Evolutionary conservation across 2,113 vertebrate species (phyloP), one percentile per base, ranked within the genome.

Genomic region (Cryptotis parvus): DNA sequence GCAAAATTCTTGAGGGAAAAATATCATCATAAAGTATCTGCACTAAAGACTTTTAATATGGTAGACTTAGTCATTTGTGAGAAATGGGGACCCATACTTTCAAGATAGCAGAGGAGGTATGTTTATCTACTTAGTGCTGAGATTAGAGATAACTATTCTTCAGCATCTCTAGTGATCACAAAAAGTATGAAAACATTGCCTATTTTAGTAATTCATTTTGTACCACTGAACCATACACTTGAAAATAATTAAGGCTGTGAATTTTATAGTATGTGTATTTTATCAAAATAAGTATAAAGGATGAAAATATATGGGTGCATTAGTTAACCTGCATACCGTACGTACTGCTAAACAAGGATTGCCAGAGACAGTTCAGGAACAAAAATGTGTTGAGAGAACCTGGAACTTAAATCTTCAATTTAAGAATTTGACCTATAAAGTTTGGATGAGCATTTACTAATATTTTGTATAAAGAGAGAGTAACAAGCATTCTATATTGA

Each of bases 1-100:
- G 87, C n/a, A 61, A 79, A 45, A 65, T 55, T 82, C 70, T 94
- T 49, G 84, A 35, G 68, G 45, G 41, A 89, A 75, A n/a, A 88
- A 75, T 84, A 88, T 66, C 83, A 73, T 79, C 75, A 80, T 73
- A 63, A 90, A 92, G 45, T 37, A 52, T 72, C 83, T 83, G 75
- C 85, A 73, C 85, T 82, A 68, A 39, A 91, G 68, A 26, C 82
- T 87, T 90, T 80, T 79, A 83, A 90, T 45, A 1, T n/a, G n/a
- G 9, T 4, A 45, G 35, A 11, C 41, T 7, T 66, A 35, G 68
- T 55, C 11, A 4, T 80, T 93, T n/a, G n/a, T 94, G 27, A 82
- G 55, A 86, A 79, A 87, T 2, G 45, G 41, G n/a, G 22, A 20
- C 70, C 74, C 18, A 83, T 74, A 49, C 26, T n/a, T n/a, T n/a